Evolutionary conservation across 2,888 invertebrate species (phyloP).

Genomic region (Hesperia comma): DNA sequence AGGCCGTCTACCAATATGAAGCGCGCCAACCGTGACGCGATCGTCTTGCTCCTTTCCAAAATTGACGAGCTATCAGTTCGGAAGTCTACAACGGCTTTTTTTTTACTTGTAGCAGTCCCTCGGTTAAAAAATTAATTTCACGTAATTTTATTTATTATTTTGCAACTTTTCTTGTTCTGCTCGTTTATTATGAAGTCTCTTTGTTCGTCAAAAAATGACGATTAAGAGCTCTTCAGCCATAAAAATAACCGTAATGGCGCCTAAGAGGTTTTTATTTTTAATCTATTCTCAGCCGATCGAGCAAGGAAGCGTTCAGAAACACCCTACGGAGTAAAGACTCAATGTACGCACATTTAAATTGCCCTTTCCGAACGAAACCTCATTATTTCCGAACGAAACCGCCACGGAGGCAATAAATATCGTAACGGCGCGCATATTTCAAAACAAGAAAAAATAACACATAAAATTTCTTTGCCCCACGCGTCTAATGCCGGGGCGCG

Average conservation of each 20-base stretch:
- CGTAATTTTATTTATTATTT: not conserved
- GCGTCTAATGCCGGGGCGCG: slow-evolving; percentile 71
- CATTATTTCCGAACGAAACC: slow-evolving; percentile 83
- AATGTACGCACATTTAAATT: slow-evolving; percentile 82
- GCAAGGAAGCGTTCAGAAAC: slow-evolving; percentile 50
- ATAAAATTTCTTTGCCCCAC: slow-evolving; percentile 80
- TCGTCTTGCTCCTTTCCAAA: not conserved
- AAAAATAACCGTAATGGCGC: slow-evolving; percentile 35
- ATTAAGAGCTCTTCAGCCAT: slow-evolving; percentile 25
- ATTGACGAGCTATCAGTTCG: too few species aligned
- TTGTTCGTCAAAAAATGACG: not conserved
- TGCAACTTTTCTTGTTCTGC: not conserved
- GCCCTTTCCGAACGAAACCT: slow-evolving; percentile 83
- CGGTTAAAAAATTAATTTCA: too few species aligned
- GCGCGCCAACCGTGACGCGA: slow-evolving; percentile 14
- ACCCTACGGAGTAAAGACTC: slow-evolving; percentile 68
- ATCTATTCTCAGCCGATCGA: slow-evolving; percentile 38
- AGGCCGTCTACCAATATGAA: slow-evolving; percentile 10
- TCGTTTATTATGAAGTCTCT: not conserved
- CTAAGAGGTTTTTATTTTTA: slow-evolving; percentile 33
- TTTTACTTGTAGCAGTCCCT: too few species aligned
- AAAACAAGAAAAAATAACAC: slow-evolving; percentile 82
- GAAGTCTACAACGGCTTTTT: too few species aligned
- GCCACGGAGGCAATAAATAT: slow-evolving; percentile 83
- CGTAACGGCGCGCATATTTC: slow-evolving; percentile 82